phyloP scores from a whole-genome alignment of 2,888 invertebrate genomes.

The Noctua comes region DNA sequence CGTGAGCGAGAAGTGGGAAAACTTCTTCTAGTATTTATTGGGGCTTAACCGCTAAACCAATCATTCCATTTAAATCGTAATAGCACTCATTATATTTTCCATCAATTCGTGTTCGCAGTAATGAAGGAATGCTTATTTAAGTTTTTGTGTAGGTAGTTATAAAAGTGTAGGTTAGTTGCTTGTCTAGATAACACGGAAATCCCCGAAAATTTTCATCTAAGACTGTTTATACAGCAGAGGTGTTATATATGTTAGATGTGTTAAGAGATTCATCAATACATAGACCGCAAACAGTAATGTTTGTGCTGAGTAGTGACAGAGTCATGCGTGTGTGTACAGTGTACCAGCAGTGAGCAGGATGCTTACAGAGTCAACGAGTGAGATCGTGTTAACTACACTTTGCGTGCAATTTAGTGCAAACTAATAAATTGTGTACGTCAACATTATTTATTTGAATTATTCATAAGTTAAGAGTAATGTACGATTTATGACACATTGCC shows the following conservation, averaged over 20 bases:
- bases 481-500: neutral
- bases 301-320: neutral
- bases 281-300: slow-evolving; percentile 7
- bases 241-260: neutral
- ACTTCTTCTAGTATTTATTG: neutral
- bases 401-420: neutral
- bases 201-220: neutral
- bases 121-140: neutral
- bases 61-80: neutral
- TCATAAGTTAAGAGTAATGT: neutral
- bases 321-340: neutral
- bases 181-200: neutral
- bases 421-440: neutral
- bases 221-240: neutral
- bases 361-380: neutral
- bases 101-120: neutral
- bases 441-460: slow-evolving; percentile 1
- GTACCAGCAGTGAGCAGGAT: neutral
- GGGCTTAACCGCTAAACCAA: too few relatives aligned
- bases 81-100: neutral
- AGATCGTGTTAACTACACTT: slow-evolving; percentile 6
- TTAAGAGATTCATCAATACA: slow-evolving; percentile 18
- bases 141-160: neutral
- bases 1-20: too few relatives aligned
- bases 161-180: neutral